phyloP scores from a whole-genome alignment of 2,888 invertebrate species.

The Eueremaeus valkanovi region DNA sequence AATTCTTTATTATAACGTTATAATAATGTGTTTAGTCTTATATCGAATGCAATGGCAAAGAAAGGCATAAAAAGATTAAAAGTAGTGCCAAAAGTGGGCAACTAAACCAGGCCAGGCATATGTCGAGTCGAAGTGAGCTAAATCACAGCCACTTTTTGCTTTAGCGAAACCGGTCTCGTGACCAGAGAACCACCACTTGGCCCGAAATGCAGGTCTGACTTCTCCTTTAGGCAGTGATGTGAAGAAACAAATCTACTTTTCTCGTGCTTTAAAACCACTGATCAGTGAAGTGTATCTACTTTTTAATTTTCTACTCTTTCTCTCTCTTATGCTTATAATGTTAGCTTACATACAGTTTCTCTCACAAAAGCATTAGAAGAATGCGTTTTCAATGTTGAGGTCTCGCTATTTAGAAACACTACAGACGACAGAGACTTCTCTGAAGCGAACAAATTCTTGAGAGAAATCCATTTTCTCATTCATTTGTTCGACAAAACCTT shows the following conservation, averaged over 20 bases:
- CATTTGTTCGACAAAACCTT: constrained; percentile 5
- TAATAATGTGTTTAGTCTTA: too few species aligned
- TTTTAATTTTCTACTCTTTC: constrained; percentile 18
- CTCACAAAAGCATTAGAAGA: not conserved
- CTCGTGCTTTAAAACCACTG: not conserved
- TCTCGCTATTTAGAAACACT: not conserved
- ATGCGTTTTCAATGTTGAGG: constrained; percentile 28
- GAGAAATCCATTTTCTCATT: not conserved
- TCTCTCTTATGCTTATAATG: not conserved
- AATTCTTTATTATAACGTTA: too few species aligned
- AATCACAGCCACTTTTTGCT: too few species aligned
- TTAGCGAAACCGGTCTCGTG: constrained; percentile 20
- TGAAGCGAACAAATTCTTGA: not conserved
- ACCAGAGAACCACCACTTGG: constrained; percentile 21
- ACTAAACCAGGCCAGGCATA: constrained; percentile 27
- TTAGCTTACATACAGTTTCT: too few species aligned
- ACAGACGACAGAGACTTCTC: not conserved
- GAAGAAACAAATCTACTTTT: constrained; percentile 28
- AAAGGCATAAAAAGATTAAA: constrained; percentile 30
- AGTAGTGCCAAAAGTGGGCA: constrained; percentile 30
- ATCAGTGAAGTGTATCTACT: constrained; percentile 1
- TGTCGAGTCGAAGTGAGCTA: constrained; percentile 11
- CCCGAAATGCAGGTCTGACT: constrained; percentile 17
- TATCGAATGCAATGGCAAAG: constrained; percentile 1
- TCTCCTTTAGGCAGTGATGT: not conserved